These are phyloP conservation scores for Agriopis aurantiaria DNA, from an alignment of 2,888 invertebrate species.

Conservation along the genomic window DNA sequence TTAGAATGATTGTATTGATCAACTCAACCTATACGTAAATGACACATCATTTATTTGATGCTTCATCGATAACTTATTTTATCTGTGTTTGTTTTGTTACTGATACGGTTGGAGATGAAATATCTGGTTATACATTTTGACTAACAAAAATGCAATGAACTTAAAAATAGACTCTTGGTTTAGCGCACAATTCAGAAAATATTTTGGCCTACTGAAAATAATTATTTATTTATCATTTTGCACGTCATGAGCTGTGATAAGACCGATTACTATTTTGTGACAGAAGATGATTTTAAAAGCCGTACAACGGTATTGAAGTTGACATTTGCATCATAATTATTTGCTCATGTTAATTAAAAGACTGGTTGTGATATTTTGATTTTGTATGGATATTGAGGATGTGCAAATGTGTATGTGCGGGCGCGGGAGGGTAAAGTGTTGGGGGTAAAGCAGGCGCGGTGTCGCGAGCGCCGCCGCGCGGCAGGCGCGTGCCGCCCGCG, in stretches of 20 bases:
- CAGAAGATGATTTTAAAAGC: conserved; percentile 9
- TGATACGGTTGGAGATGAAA: not conserved
- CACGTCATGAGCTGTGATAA: conserved; percentile 14
- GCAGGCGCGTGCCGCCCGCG: conserved; percentile 81
- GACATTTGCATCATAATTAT: not conserved
- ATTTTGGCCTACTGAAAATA: not conserved
- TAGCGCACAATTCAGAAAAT: not conserved
- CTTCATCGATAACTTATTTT: not conserved
- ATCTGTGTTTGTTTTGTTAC: not conserved
- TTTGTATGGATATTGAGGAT: conserved; percentile 17
- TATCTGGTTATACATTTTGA: too few species aligned
- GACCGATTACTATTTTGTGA: conserved; percentile 11
- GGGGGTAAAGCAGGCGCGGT: conserved; percentile 71
- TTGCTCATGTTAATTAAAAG: conserved; percentile 14
- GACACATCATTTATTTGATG: not conserved
- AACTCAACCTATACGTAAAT: not conserved
- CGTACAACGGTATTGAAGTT: not conserved
- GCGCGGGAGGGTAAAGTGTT: conserved; percentile 67
- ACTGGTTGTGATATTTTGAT: conserved; percentile 10
- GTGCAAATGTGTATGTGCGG: conserved; percentile 52
- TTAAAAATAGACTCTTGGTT: not conserved
- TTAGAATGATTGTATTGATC: not conserved
- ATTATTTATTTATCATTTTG: not conserved
- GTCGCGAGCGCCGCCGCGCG: conserved; percentile 74
- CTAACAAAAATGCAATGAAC: not conserved